phyloP scores from a whole-genome alignment of 2,113 vertebrate genomes.

The Thunnus maccoyii region DNA sequence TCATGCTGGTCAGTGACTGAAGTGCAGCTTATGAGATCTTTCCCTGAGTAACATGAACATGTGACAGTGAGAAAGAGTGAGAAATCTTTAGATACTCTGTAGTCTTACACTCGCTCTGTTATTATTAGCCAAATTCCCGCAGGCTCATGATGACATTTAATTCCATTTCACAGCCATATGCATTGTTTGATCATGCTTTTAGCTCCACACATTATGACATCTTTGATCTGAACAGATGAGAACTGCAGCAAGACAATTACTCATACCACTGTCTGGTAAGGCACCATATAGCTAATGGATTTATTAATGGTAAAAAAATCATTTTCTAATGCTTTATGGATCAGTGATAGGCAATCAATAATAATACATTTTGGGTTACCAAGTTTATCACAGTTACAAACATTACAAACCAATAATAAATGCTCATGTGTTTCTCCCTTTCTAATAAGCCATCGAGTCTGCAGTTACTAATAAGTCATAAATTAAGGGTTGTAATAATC shows the following conservation, averaged over 20 bases:
- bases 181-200: neutral
- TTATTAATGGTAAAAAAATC: constrained; percentile 8
- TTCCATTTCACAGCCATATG: neutral
- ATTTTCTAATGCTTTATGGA: neutral
- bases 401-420: neutral
- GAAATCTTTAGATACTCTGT: neutral
- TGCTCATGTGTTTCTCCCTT: neutral
- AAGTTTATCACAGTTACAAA: neutral
- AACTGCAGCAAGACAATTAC: constrained; percentile 11
- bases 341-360: neutral
- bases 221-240: constrained; percentile 28
- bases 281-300: neutral
- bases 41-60: neutral
- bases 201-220: neutral
- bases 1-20: constrained; percentile 10
- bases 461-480: neutral
- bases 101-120: neutral
- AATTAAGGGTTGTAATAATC: neutral
- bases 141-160: neutral
- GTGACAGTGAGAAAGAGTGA: neutral
- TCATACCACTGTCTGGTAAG: constrained; percentile 1
- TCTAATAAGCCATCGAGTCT: neutral
- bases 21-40: constrained; percentile 3
- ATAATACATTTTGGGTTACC: too few relatives aligned
- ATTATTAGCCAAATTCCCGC: neutral